phyloP scores from a whole-genome alignment of 2,888 invertebrate species.

The Apotomis turbidana region DNA sequence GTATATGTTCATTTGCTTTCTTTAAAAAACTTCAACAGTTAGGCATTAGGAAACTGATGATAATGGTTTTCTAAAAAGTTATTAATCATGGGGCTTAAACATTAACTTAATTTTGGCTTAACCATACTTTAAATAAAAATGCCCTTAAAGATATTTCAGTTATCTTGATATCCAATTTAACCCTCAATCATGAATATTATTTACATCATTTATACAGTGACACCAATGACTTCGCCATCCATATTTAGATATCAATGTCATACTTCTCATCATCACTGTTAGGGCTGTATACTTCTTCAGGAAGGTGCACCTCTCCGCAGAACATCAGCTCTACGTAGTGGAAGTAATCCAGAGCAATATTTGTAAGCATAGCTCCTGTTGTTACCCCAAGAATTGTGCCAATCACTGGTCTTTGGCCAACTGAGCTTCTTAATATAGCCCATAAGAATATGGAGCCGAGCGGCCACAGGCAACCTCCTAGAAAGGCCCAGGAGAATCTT shows the following conservation, averaged over 20 bases:
- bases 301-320: constrained; percentile 78
- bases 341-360: constrained; percentile 86
- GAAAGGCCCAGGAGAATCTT: constrained; percentile 88
- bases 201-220: constrained; percentile 36
- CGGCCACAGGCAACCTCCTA: constrained; percentile 92
- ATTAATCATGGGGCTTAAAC: too few relatives aligned
- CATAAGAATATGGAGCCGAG: constrained; percentile 95
- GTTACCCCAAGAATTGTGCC: constrained; percentile 88
- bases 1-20: too few relatives aligned
- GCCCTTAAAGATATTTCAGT: background rate
- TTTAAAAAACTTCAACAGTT: too few relatives aligned
- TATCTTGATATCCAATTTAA: constrained; percentile 5
- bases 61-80: too few relatives aligned
- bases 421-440: constrained; percentile 92
- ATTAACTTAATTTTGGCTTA: too few relatives aligned
- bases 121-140: too few relatives aligned
- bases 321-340: constrained; percentile 85
- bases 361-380: constrained; percentile 86
- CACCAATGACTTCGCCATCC: constrained; percentile 13
- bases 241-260: constrained; percentile 74
- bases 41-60: too few relatives aligned
- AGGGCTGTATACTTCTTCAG: constrained; percentile 74
- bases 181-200: constrained; percentile 22
- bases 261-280: constrained; percentile 82
- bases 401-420: constrained; percentile 87